These are phyloP conservation scores for Lacerta viridis DNA, from an alignment of 2,797 vertebrate species.

Conservation along the genomic window DNA sequence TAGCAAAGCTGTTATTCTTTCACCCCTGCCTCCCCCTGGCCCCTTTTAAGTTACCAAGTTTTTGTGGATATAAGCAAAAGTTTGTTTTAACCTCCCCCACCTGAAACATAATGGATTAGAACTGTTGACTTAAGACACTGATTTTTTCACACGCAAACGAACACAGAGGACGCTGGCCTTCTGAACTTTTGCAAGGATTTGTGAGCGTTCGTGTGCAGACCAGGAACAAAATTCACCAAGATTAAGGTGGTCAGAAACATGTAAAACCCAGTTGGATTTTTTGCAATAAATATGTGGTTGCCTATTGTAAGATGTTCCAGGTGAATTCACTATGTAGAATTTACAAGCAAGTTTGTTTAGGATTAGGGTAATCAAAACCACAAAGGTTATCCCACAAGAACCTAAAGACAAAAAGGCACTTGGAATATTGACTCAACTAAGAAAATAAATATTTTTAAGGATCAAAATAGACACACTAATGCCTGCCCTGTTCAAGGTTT, in stretches of 20 bases:
- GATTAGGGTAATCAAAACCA: background rate
- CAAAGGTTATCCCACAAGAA: background rate
- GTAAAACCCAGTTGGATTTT: background rate
- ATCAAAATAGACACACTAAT: background rate
- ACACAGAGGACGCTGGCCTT: conserved; percentile 50
- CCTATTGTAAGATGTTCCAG: background rate
- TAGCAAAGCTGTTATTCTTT: background rate
- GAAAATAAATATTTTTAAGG: background rate
- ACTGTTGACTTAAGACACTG: conserved; percentile 36
- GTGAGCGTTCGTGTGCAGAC: background rate
- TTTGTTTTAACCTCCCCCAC: conserved; percentile 21
- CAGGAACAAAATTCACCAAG: background rate
- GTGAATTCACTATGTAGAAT: background rate
- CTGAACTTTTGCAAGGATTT: background rate
- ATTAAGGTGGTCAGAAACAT: background rate
- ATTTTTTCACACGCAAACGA: conserved; percentile 16
- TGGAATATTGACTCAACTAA: background rate
- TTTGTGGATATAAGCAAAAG: background rate
- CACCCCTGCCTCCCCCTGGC: background rate
- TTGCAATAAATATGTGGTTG: background rate
- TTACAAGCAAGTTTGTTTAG: background rate
- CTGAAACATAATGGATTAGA: conserved; percentile 3
- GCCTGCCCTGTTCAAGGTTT: background rate
- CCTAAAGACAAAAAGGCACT: background rate
- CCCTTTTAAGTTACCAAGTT: background rate